Evolutionary conservation across 2,113 vertebrate species (phyloP).

Genomic region (Climacteris rufus): DNA sequence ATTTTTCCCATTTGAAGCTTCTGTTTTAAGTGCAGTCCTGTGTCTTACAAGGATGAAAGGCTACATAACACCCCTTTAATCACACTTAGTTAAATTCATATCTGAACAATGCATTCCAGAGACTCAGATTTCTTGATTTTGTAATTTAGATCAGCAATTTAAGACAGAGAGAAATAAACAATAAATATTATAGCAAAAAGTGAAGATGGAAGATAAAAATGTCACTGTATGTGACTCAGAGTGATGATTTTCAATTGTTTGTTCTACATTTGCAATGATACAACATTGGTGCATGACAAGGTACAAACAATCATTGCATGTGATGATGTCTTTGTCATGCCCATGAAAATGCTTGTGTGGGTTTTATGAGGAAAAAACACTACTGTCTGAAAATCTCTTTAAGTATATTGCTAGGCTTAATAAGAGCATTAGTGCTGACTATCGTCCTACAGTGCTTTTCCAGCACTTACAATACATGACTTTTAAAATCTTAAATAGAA

Average conservation of each 20-base stretch:
- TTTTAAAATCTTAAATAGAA: neutral
- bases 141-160: neutral
- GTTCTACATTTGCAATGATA: slow-evolving; percentile 46
- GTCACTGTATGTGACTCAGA: slow-evolving; percentile 63
- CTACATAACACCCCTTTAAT: neutral
- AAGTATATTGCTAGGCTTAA: neutral
- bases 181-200: neutral
- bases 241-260: slow-evolving; percentile 61
- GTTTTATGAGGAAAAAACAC: neutral
- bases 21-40: neutral
- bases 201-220: slow-evolving; percentile 52
- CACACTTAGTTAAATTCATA: neutral
- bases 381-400: neutral
- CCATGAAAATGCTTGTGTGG: slow-evolving; percentile 36
- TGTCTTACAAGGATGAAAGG: neutral
- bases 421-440: neutral
- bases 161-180: neutral
- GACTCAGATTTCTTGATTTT: neutral
- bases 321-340: slow-evolving; percentile 44
- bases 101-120: neutral
- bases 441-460: neutral
- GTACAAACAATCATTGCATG: slow-evolving; percentile 46
- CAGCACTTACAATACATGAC: neutral
- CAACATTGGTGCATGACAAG: slow-evolving; percentile 21
- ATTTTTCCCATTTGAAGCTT: neutral